A percentile compares a stretch with the other conserved stretches of the same genome.
phyloP scores from a whole-genome alignment of 2,888 invertebrate genomes.

The Dryobotodes eremita region DNA sequence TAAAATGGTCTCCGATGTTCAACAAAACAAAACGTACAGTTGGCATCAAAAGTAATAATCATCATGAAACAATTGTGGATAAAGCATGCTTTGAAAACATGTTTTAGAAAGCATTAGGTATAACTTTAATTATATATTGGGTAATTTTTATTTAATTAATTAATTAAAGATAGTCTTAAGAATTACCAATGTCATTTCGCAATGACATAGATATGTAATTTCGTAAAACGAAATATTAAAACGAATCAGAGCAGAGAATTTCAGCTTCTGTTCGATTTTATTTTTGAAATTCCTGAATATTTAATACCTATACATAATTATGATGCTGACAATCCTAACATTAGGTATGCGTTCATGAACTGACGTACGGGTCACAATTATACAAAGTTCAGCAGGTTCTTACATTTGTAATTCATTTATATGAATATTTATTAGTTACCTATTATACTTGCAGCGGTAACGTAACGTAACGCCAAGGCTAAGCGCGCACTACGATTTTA shows the following conservation, averaged over 20 bases:
- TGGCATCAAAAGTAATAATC: background rate
- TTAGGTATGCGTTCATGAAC: background rate
- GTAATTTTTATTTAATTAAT: too few relatives aligned
- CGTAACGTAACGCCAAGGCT: background rate
- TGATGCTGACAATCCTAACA: background rate
- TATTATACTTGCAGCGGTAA: background rate
- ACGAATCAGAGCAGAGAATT: constrained; percentile 2
- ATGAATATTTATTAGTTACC: background rate
- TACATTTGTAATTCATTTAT: background rate
- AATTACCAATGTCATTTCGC: background rate
- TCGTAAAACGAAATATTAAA: background rate
- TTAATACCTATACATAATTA: background rate
- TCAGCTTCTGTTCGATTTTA: background rate
- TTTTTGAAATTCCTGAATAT: constrained; percentile 7
- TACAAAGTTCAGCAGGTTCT: background rate
- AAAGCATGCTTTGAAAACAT: background rate
- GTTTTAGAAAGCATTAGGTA: background rate
- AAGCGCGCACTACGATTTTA: too few relatives aligned
- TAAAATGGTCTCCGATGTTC: background rate
- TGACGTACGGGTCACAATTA: background rate
- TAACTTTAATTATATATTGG: background rate
- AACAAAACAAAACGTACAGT: background rate
- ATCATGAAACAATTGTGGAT: background rate
- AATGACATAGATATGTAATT: background rate
- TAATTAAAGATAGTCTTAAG: too few relatives aligned